Conservation (phyloP, 2,113 vertebrate species). For the Rhabdornis inornatus region DNA sequence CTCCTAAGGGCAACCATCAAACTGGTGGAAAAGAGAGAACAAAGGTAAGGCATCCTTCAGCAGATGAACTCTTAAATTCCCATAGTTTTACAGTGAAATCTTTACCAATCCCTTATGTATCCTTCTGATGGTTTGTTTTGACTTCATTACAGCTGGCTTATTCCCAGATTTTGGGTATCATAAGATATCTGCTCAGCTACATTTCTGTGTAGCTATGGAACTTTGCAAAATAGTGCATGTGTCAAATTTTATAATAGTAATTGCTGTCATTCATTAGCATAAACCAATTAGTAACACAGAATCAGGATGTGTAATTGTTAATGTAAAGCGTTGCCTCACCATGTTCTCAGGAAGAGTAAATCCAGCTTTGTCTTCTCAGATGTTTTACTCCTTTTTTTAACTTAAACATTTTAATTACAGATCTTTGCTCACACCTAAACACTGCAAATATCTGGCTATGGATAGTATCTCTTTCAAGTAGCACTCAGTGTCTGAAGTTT, state of each 20-base stretch:
- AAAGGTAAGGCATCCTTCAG: background rate
- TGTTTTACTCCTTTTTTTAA: background rate
- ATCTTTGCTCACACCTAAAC: background rate
- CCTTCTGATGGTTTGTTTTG: background rate
- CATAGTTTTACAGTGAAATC: background rate
- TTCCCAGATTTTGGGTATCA: background rate
- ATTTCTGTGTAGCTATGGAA: background rate
- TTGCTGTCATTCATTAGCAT: background rate
- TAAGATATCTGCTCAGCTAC: background rate
- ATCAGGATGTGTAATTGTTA: background rate
- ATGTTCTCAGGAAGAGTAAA: background rate
- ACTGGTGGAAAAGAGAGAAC: background rate
- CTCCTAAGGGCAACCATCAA: background rate
- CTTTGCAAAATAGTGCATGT: background rate
- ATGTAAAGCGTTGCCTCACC: background rate
- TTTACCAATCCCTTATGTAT: background rate
- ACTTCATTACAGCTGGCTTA: background rate
- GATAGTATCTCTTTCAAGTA: background rate
- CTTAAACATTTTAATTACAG: background rate
- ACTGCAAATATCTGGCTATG: background rate
- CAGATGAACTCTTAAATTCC: background rate
- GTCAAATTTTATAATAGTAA: background rate
- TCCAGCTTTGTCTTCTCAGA: background rate
- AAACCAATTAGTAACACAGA: background rate
- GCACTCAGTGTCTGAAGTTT: background rate